These are phyloP conservation scores for Eretmocerus hayati DNA, from an alignment of 2,888 invertebrate species.

Conservation along the genomic window DNA sequence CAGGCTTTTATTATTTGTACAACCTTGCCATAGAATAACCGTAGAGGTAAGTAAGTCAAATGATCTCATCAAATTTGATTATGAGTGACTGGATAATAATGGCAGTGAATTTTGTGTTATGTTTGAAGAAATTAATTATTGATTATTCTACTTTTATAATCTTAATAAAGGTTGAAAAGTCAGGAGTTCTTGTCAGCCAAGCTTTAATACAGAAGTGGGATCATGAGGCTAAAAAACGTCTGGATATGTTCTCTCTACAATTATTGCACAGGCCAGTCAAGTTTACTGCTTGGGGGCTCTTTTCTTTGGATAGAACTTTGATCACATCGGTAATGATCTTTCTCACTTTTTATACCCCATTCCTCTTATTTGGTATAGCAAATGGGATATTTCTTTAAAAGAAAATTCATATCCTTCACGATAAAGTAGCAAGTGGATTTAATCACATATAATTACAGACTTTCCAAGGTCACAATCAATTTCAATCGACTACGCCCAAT, in stretches of 20 bases:
- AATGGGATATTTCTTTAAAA: too few species aligned
- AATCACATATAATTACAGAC: too few species aligned
- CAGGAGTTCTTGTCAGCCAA: constrained; percentile 49
- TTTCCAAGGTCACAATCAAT: too few species aligned
- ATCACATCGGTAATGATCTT: constrained; percentile 50
- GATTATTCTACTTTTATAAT: not conserved
- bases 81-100: too few species aligned
- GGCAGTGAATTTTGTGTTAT: too few species aligned
- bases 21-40: constrained; percentile 54
- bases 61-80: too few species aligned
- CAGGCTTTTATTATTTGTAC: constrained; percentile 54
- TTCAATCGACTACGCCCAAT: too few species aligned
- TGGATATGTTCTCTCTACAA: constrained; percentile 56
- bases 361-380: not conserved
- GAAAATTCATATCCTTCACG: too few species aligned
- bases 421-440: too few species aligned
- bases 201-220: constrained; percentile 40
- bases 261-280: constrained; percentile 52
- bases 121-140: too few species aligned
- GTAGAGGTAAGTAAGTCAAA: constrained; percentile 48
- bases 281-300: constrained; percentile 56
- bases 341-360: too few species aligned
- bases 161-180: constrained; percentile 46
- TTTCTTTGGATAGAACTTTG: constrained; percentile 52
- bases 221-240: constrained; percentile 45